Conservation (phyloP, 2,888 invertebrate genomes). For the Amphipyra berbera region DNA sequence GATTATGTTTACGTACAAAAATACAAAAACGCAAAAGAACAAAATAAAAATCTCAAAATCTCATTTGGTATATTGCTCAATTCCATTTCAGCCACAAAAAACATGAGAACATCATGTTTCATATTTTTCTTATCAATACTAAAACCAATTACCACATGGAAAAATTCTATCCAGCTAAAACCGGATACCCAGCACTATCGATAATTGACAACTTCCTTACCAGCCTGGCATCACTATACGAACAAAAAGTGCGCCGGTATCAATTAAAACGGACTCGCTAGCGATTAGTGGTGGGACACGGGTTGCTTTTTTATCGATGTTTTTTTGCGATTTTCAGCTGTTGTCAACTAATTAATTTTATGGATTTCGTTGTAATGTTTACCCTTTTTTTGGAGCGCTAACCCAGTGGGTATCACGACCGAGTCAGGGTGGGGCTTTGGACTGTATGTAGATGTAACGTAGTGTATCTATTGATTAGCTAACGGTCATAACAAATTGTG, state of each 20-base stretch:
- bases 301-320: slow-evolving; percentile 40
- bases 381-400: neutral
- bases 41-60: neutral
- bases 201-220: slow-evolving; percentile 63
- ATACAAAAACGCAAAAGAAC: too few species aligned
- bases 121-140: neutral
- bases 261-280: slow-evolving; percentile 70
- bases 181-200: slow-evolving; percentile 51
- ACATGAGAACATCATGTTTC: neutral
- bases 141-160: slow-evolving; percentile 19
- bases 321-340: slow-evolving; percentile 13
- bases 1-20: too few species aligned
- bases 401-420: too few species aligned
- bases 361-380: slow-evolving; percentile 24
- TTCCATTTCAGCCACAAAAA: slow-evolving; percentile 13
- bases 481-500: too few species aligned
- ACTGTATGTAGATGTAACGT: too few species aligned
- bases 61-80: slow-evolving; percentile 2
- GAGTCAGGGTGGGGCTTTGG: too few species aligned
- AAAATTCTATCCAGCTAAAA: slow-evolving; percentile 17
- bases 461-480: too few species aligned
- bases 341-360: slow-evolving; percentile 17
- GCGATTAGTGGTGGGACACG: slow-evolving; percentile 59
- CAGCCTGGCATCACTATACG: slow-evolving; percentile 54
- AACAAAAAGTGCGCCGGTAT: slow-evolving; percentile 65